Evolutionary conservation across 2,888 invertebrate species (phyloP), one percentile per base, ranked within the genome.

Genomic region (Stenichneumon culpator): DNA sequence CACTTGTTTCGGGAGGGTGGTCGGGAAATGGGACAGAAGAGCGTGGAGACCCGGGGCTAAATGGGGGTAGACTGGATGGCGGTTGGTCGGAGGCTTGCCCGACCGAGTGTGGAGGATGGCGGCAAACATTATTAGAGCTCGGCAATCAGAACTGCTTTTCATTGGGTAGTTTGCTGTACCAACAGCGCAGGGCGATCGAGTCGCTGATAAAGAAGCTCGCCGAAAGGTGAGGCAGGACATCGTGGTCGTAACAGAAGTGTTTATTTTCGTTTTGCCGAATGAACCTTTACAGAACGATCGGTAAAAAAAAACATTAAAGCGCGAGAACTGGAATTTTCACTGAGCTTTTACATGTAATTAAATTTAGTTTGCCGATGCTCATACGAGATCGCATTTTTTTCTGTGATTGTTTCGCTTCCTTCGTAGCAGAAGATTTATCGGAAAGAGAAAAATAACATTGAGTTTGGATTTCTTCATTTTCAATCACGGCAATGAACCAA

Each of bases 81-180:
- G 44, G 16, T 47, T 4, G 44, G 44, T 47, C 44, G 44, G 16
- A 47, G 44, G 3, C 16, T 16, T 14, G 44, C 44, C 16, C 16
- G 44, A 11, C 44, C 44, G 54, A 5, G 9, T 5, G 19, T 54
- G 9, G 54, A 22, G 54, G 22, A 44, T 3, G 67, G 67, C 47
- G 60, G 74, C 50, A 63, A 44, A 63, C n/a, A 63, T 25, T 74
- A 47, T 74, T 50, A 60, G 60, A 25, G 14, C 63, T 74, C 47
- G 47, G 74, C 74, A 74, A 74, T 74, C 74, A 63, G 63, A 63
- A 47, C 63, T 32, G 63, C 28, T 74, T 74, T 63, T 63, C 47
- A 74, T 74, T 74, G 19, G 44, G 22, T 63, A 47, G 47, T 74
- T 47, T 47, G 63, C 74, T 11, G 63, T 73, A 57, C 22, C 57